Conservation (phyloP, 1,140 invertebrate species). For the Mesaphorura yosii region DNA sequence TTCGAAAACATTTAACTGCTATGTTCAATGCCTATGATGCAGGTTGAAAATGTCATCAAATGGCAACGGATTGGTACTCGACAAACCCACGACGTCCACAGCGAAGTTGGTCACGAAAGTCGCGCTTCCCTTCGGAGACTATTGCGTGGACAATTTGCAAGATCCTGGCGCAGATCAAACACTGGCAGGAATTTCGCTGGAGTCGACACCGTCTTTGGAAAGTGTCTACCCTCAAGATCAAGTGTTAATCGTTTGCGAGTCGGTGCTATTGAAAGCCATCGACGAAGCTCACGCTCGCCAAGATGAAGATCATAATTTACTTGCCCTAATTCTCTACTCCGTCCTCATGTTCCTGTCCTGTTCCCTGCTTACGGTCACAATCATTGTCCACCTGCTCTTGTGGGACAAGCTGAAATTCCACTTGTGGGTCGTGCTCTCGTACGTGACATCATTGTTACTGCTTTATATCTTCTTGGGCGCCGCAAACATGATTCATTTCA, state of each 20-base stretch:
- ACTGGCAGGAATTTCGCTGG: not conserved
- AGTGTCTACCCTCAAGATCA: not conserved
- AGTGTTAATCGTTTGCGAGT: not conserved
- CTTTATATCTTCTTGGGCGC: not conserved
- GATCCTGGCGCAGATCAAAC: not conserved
- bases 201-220: not conserved
- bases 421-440: slow-evolving; percentile 2
- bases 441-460: slow-evolving; percentile 1
- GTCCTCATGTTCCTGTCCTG: slow-evolving; percentile 6
- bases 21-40: no score
- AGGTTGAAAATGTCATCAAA: no score
- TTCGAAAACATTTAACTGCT: no score
- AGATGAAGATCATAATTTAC: not conserved
- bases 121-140: not conserved
- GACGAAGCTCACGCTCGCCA: not conserved
- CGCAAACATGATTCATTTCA: not conserved
- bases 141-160: not conserved
- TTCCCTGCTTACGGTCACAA: slow-evolving; percentile 7
- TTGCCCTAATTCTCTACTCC: slow-evolving; percentile 1
- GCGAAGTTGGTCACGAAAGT: no score
- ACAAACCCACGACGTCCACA: no score
- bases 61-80: no score
- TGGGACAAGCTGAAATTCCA: slow-evolving; percentile 20
- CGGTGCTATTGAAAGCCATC: not conserved
- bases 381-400: slow-evolving; percentile 14